Evolutionary conservation across 2,797 vertebrate species (phyloP), one percentile per base, ranked within the genome.

Genomic region (Muscicapa striata): DNA sequence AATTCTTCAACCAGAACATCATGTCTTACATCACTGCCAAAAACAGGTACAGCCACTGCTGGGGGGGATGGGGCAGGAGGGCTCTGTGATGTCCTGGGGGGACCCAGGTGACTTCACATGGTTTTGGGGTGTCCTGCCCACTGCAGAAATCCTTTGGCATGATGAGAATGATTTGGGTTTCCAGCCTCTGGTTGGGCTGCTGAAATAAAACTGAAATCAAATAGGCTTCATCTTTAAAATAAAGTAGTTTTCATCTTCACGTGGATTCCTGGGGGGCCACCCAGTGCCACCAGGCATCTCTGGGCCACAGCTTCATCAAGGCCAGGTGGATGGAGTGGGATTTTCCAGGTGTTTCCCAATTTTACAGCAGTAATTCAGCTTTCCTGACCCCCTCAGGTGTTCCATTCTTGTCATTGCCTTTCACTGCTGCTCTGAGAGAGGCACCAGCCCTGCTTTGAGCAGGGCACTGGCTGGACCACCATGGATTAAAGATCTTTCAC

Each of bases 1-100:
- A 99, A 97, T 99, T 99, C 98, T 99, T 99, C 98, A 99, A 99
- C 98, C 99, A 99, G 97, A 99, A 99, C 97, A 99, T 99, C 97
- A 98, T 99, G 98, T 99, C 99, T 76, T 99, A 99, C 83, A 99
- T 99, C 98, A 98, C 99, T 91, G 99, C 99, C 97, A 99, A 99
- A 96, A 99, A 99, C 98, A 99, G 99, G 99, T 99, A 98, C 51
- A 82, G 67, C 58, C 19, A 1, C 16, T 36, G 4, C 4, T 62
- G 51, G 76, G 75, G 27, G 2, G 11, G 70, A 9, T 13, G 59
- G 40, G 23, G 54, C 36, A 77, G 89, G 64, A 55, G 59, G 70
- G 73, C 2, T 63, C 19, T 3, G 3, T 54, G 17, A 15, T 15
- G 14, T 40, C 15, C 40, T 40, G 40, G 40, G 20, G 29, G 48